Conservation (phyloP, 1,140 invertebrate species). For the Lepidurus couesii region DNA sequence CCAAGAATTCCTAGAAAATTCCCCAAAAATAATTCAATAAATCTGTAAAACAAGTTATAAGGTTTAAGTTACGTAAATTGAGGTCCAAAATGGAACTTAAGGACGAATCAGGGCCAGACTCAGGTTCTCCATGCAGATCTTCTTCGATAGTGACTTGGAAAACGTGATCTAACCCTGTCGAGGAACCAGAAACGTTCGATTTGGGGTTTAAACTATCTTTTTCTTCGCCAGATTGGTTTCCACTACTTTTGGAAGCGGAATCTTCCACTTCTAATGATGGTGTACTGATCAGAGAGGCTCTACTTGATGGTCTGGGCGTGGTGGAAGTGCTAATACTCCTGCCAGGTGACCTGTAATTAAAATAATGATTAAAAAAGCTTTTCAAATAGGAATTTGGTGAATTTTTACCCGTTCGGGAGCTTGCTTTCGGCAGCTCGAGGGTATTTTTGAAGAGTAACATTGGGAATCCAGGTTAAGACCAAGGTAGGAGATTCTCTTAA, state of each 20-base stretch:
- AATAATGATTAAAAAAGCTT: background rate
- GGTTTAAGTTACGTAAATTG: background rate
- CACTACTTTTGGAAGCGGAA: background rate
- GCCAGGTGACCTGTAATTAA: slow-evolving; percentile 25
- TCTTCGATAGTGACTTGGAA: background rate
- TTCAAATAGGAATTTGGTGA: slow-evolving; percentile 27
- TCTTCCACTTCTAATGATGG: slow-evolving; percentile 37
- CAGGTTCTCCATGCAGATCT: background rate
- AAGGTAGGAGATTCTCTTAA: slow-evolving; percentile 67
- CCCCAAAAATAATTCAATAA: background rate
- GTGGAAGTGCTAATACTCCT: slow-evolving; percentile 31
- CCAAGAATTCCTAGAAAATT: background rate
- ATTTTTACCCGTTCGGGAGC: slow-evolving; percentile 37
- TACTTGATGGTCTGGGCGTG: slow-evolving; percentile 30
- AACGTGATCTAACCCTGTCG: background rate
- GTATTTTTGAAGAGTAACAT: slow-evolving; percentile 78
- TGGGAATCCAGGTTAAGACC: slow-evolving; percentile 89
- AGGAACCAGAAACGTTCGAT: slow-evolving; percentile 30
- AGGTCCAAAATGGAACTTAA: background rate
- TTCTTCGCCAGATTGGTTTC: slow-evolving; percentile 31
- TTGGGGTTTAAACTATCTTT: slow-evolving; percentile 35
- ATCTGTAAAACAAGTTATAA: background rate
- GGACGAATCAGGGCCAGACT: background rate
- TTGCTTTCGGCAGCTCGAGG: slow-evolving; percentile 46
- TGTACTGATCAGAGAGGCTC: slow-evolving; percentile 34